Evolutionary conservation across 1,140 invertebrate genomes (phyloP).

Genomic region (Onthophagus taurus): DNA sequence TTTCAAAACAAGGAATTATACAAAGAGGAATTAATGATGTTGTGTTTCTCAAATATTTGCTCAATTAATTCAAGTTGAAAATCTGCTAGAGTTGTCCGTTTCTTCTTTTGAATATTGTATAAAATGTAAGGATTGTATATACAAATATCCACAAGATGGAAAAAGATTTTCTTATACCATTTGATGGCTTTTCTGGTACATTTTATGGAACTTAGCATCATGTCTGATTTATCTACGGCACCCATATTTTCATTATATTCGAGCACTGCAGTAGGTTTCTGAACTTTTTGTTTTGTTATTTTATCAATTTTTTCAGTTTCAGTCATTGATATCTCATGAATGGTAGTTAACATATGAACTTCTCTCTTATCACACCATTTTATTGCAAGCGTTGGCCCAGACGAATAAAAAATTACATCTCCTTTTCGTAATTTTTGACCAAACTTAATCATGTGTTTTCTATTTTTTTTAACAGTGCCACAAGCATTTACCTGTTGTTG

Average conservation of each 20-base stretch:
- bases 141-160: conserved; percentile 3
- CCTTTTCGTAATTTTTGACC: conserved; percentile 24
- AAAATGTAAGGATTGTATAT: neutral
- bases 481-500: conserved; percentile 22
- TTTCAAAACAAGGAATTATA: too few relatives aligned
- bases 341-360: conserved; percentile 26
- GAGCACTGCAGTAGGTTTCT: conserved; percentile 22
- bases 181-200: neutral
- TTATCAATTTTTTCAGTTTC: conserved; percentile 16
- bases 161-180: conserved; percentile 6
- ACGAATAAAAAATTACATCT: conserved; percentile 12
- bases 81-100: neutral
- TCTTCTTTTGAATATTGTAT: neutral
- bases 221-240: conserved; percentile 21
- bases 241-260: conserved; percentile 27
- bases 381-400: conserved; percentile 20
- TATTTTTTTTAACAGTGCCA: conserved; percentile 23
- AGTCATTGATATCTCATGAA: conserved; percentile 14
- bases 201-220: conserved; percentile 15
- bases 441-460: conserved; percentile 22
- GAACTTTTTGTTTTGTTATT: conserved; percentile 1
- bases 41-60: neutral
- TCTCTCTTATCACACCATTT: too few relatives aligned
- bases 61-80: neutral
- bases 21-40: too few relatives aligned